Evolutionary conservation across 2,888 invertebrate genomes (phyloP), one percentile per base, ranked within the genome.

Genomic region (Troglohyphantes excavatus): DNA sequence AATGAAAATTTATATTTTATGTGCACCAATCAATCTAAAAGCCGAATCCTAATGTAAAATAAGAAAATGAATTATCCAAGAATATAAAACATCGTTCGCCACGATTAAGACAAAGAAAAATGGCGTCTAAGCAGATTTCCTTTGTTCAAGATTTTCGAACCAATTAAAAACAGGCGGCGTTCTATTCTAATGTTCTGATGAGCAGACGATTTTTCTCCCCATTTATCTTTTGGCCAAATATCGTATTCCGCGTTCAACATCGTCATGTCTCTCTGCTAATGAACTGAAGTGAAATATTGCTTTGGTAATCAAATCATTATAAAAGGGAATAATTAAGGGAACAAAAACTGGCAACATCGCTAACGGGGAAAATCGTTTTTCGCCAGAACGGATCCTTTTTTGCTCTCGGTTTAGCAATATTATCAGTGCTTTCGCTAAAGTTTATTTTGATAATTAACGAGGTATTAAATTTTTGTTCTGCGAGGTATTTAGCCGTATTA

Each of bases 261-360:
- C 11, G 26, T n/a, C 73, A 43, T 26, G 53, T 23, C n/a, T 73
- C n/a, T 73, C 53, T 9, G 13, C 59, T 73, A 73, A 73, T 59
- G 73, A 73, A n/a, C 53, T 59, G n/a, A 7, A 59, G 53, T 59
- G 43, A 26, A 73, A 73, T 53, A 11, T 53, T 21, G 68, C 68
- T 68, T 46, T 23, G 33, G 39, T 79, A 79, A 79, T 79, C 63
- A 79, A 79, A 79, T 79, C 65, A 39, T 26, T 63, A 79, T 79
- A 67, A 79, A 63, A 59, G 26, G 6, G 21, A 39, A 76, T 29
- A 76, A 76, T 76, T 76, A 63, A 59, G 63, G 9, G 21, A 27
- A 21, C 2, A 76, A 33, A 13, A 61, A 76, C n/a, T 76, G 61
- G 61, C 76, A 33, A 68, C 68, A 39, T 21, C 5, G n/a, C n/a